These are phyloP conservation scores for Parthenolecanium corni DNA, from an alignment of 2,888 invertebrate genomes.

Conservation along the genomic window DNA sequence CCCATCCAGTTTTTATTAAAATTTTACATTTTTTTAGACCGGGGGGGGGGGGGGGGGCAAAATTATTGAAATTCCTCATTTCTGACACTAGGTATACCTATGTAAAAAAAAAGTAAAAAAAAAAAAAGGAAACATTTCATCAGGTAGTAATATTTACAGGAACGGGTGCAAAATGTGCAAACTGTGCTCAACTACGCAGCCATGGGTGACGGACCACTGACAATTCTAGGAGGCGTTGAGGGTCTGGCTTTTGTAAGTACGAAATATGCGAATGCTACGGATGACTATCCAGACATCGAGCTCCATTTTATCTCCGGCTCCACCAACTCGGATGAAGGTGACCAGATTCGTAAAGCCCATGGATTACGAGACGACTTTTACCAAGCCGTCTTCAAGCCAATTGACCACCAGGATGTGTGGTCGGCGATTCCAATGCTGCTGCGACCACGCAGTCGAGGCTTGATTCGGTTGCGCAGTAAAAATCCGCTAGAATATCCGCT, in stretches of 20 bases:
- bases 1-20: too few species aligned
- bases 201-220: slow-evolving; percentile 69
- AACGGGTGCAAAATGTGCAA: slow-evolving; percentile 63
- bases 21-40: too few species aligned
- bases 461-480: slow-evolving; percentile 63
- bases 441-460: slow-evolving; percentile 72
- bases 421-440: slow-evolving; percentile 60
- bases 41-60: too few species aligned
- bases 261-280: slow-evolving; percentile 63
- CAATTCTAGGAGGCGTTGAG: slow-evolving; percentile 55
- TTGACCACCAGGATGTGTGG: slow-evolving; percentile 67
- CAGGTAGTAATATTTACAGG: too few species aligned
- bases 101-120: too few species aligned
- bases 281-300: slow-evolving; percentile 81
- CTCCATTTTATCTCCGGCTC: slow-evolving; percentile 80
- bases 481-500: slow-evolving; percentile 80
- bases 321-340: slow-evolving; percentile 74
- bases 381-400: slow-evolving; percentile 58
- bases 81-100: too few species aligned
- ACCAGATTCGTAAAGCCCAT: slow-evolving; percentile 66
- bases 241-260: slow-evolving; percentile 76
- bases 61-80: too few species aligned
- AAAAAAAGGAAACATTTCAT: too few species aligned
- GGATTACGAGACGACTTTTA: slow-evolving; percentile 65
- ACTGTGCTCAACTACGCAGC: slow-evolving; percentile 73